Conservation (phyloP, 2,888 invertebrate species). For the Papilio protenor region DNA sequence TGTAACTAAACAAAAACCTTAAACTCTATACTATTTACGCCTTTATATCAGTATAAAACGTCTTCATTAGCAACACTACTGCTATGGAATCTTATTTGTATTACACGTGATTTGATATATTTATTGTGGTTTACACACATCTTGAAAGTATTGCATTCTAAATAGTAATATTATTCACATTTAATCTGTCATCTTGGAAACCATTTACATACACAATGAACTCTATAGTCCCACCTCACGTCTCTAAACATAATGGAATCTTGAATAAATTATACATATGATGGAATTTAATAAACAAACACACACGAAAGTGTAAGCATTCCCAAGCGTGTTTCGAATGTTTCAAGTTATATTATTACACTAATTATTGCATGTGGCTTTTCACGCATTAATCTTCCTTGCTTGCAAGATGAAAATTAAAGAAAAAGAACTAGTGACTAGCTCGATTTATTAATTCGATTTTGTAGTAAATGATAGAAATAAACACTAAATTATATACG, state of each 20-base stretch:
- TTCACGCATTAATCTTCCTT: not conserved
- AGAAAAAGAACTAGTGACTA: too few species aligned
- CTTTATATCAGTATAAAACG: too few species aligned
- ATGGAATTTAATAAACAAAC: slow-evolving; percentile 32
- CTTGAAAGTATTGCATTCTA: not conserved
- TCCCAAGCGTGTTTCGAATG: not conserved
- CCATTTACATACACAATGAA: slow-evolving; percentile 41
- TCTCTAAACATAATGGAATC: slow-evolving; percentile 32
- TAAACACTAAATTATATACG: not conserved
- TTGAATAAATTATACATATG: slow-evolving; percentile 40
- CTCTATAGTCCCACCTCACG: slow-evolving; percentile 20
- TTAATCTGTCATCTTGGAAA: slow-evolving; percentile 33
- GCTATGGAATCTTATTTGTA: too few species aligned
- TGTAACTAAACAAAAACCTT: too few species aligned
- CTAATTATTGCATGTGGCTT: not conserved
- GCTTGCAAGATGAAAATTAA: not conserved
- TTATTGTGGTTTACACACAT: not conserved
- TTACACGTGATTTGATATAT: not conserved
- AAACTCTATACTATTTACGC: too few species aligned
- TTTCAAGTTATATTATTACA: not conserved
- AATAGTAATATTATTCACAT: slow-evolving; percentile 23
- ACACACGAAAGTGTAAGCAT: slow-evolving; percentile 8
- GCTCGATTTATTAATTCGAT: not conserved
- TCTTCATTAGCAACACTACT: too few species aligned
- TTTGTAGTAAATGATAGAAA: not conserved